Base-by-base conservation (phyloP, 2,888 invertebrate species). In the Lithodes maja region DNA sequence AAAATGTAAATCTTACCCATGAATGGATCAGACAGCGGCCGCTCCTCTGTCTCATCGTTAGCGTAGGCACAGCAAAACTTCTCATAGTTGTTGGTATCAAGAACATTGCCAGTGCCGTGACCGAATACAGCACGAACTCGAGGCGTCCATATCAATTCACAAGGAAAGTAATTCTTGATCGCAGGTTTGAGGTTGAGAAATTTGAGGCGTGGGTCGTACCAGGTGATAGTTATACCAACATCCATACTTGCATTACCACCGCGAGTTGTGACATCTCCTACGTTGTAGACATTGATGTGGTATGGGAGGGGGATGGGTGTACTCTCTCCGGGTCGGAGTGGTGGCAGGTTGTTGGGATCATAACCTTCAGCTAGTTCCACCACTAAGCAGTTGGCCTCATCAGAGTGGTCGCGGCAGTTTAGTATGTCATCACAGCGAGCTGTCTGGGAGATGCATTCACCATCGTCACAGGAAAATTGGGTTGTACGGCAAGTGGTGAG, bases 381-480 rank as follows among this genome's bases (percentile, higher is more conserved):
- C 12, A 89, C 86, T 1, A 54, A 3, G 53, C 89, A 89, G 15
- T 83, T 78, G 1, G 50, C 79, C 68, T 89, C 89, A 78, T 89
- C 89, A 7, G 86, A 79, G 9, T 49, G 33, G 78, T 89, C 89
- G 3, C 49, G 12, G 54, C 89, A 89, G 52, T 89, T 74, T 12
- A 79, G 50, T 12, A 86, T 79, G 33, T 86, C 89, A 49, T 89
- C 86, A 33, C 89, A 89, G 75, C 86, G 81, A 50, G 55, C 9
- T 7, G 68, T 83, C 9, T 85, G 81, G 0, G 78, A 52, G 71
- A 89, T n/a, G 49, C 89, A 89, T 61, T 83, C 69, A 9, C 90
- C 90, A 68, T 87, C 87, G 52, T 78, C 86, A 55, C 90, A 90
- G n/a, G 87, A 68, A 82, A 90, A 90, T 69, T 90, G 85, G 49